Conservation (phyloP, 2,888 invertebrate species). For the Clepsis dumicolana region DNA sequence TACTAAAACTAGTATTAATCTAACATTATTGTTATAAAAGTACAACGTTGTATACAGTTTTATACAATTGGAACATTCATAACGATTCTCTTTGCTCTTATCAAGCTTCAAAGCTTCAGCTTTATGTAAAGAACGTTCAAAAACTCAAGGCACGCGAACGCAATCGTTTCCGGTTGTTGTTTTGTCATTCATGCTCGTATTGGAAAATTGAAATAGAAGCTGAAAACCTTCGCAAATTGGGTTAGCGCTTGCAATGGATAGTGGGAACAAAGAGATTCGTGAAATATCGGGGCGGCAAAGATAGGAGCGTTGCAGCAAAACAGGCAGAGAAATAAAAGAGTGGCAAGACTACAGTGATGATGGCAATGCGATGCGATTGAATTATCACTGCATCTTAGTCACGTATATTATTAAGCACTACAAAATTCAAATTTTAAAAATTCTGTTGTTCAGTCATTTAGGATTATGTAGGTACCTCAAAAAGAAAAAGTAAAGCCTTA, state of each 20-base stretch:
- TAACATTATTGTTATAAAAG: too few relatives aligned
- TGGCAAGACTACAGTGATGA: background rate
- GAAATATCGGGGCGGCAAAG: constrained; percentile 26
- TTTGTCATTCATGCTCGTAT: constrained; percentile 12
- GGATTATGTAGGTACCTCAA: too few relatives aligned
- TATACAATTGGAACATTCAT: too few relatives aligned
- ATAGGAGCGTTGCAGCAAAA: constrained; percentile 21
- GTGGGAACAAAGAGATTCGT: constrained; percentile 23
- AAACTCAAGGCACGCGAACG: background rate
- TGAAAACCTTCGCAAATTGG: constrained; percentile 19
- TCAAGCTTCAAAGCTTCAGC: background rate
- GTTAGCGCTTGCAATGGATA: constrained; percentile 11
- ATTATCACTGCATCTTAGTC: too few relatives aligned
- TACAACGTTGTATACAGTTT: too few relatives aligned
- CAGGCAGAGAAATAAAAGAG: constrained; percentile 8
- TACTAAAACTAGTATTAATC: too few relatives aligned
- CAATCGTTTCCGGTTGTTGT: background rate
- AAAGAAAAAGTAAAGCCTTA: too few relatives aligned
- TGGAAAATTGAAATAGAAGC: constrained; percentile 16
- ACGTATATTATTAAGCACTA: too few relatives aligned
- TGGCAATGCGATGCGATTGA: too few relatives aligned
- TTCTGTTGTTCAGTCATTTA: too few relatives aligned
- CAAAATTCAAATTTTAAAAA: too few relatives aligned
- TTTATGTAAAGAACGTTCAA: background rate
- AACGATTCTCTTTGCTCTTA: too few relatives aligned